Evolutionary conservation across 2,888 invertebrate species (phyloP).

Genomic region (Oscheius myriophilus): DNA sequence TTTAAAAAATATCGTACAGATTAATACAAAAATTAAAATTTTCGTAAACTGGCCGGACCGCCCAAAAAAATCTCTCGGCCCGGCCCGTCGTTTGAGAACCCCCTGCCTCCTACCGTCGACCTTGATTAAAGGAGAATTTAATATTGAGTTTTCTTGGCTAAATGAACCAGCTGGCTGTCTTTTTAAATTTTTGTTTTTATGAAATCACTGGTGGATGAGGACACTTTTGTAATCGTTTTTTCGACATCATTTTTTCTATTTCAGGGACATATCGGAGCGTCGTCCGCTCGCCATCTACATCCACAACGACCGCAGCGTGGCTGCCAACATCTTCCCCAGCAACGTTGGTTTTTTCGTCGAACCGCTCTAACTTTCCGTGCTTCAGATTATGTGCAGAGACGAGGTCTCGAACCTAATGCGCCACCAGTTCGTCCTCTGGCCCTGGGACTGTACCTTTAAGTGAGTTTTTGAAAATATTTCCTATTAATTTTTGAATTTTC

Average conservation of each 20-base stretch:
- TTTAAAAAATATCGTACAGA: no score
- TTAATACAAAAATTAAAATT: no score
- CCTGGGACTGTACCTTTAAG: constrained; percentile 90
- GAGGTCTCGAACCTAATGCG: constrained; percentile 88
- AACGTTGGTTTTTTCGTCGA: constrained; percentile 3
- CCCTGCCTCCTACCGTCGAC: no score
- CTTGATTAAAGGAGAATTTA: no score
- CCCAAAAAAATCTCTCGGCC: no score
- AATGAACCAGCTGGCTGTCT: no score
- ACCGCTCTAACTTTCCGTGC: not conserved
- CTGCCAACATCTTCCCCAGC: constrained; percentile 86
- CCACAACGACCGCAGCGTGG: constrained; percentile 92
- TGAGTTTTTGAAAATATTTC: constrained; percentile 15
- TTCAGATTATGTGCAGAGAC: constrained; percentile 81
- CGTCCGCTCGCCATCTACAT: constrained; percentile 92
- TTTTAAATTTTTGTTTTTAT: no score
- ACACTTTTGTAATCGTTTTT: no score
- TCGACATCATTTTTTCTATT: not conserved
- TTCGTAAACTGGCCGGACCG: no score
- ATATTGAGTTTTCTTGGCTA: no score
- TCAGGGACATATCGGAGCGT: constrained; percentile 76
- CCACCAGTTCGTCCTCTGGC: constrained; percentile 91
- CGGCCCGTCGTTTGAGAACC: no score
- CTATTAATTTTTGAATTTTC: not conserved
- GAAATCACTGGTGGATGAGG: no score